Evolutionary conservation across 2,113 vertebrate genomes (phyloP).

Genomic region (Phyllostomus discolor): DNA sequence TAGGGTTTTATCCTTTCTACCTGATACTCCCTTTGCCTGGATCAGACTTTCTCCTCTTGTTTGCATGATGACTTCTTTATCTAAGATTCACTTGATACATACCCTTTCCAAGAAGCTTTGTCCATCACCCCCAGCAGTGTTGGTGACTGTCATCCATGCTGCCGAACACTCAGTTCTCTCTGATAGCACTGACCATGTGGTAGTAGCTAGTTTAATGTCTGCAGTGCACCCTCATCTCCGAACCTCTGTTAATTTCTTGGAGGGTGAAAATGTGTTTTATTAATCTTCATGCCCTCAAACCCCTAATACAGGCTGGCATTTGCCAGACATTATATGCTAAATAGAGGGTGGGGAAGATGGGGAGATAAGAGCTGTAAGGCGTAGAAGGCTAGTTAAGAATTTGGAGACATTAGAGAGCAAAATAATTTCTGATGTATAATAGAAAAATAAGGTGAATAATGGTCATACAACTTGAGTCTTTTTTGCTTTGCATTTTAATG

Average conservation of each 20-base stretch:
- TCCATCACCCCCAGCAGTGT: not conserved
- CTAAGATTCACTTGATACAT: not conserved
- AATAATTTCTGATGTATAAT: not conserved
- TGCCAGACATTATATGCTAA: not conserved
- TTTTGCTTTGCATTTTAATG: not conserved
- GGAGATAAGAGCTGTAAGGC: not conserved
- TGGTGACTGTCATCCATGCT: not conserved
- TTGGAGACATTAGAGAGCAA: not conserved
- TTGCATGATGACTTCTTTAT: not conserved
- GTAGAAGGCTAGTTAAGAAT: not conserved
- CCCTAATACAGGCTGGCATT: not conserved
- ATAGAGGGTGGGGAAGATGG: not conserved
- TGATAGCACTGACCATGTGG: not conserved
- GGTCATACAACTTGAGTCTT: not conserved
- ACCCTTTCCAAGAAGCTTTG: not conserved
- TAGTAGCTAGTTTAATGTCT: not conserved
- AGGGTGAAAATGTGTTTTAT: not conserved
- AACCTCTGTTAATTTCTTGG: not conserved
- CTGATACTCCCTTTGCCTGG: not conserved
- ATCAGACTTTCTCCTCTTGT: not conserved
- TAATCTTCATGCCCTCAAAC: not conserved
- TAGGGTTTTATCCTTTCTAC: not conserved
- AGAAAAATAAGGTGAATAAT: not conserved
- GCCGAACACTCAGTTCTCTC: not conserved
- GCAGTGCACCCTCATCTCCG: not conserved